phyloP scores from a whole-genome alignment of 2,113 vertebrate genomes.

The Rhynchopsitta pachyrhyncha region DNA sequence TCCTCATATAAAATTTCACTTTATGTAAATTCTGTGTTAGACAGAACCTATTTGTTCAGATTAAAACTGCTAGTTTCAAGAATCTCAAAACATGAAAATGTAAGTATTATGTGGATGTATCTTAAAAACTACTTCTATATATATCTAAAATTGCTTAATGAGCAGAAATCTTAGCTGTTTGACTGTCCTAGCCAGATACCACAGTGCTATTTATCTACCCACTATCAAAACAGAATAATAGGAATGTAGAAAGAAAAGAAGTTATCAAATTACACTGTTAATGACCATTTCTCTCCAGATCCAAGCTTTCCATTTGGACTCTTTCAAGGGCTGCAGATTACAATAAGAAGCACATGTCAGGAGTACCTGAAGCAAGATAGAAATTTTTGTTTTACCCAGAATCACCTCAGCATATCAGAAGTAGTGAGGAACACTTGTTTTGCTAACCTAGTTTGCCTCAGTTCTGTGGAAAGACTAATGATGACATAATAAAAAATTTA shows the following conservation, averaged over 20 bases:
- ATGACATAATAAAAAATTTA: background rate
- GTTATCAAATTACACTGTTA: background rate
- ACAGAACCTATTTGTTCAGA: background rate
- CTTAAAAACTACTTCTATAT: background rate
- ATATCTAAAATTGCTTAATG: background rate
- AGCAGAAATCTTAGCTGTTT: background rate
- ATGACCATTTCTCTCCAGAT: background rate
- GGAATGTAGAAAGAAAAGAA: background rate
- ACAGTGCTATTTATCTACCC: background rate
- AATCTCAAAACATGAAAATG: background rate
- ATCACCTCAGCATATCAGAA: background rate
- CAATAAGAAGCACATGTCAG: background rate
- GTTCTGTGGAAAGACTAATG: background rate
- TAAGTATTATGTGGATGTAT: background rate
- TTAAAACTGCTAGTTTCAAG: background rate
- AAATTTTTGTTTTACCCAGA: constrained; percentile 9
- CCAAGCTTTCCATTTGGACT: background rate
- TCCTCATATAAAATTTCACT: background rate
- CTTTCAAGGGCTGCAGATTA: background rate
- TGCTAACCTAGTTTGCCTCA: background rate
- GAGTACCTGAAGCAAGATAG: background rate
- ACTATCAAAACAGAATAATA: background rate
- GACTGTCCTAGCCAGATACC: background rate
- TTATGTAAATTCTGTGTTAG: background rate
- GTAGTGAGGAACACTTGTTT: background rate